These are phyloP conservation scores for Chauna torquata DNA, from an alignment of 2,113 vertebrate genomes.

Conservation along the genomic window DNA sequence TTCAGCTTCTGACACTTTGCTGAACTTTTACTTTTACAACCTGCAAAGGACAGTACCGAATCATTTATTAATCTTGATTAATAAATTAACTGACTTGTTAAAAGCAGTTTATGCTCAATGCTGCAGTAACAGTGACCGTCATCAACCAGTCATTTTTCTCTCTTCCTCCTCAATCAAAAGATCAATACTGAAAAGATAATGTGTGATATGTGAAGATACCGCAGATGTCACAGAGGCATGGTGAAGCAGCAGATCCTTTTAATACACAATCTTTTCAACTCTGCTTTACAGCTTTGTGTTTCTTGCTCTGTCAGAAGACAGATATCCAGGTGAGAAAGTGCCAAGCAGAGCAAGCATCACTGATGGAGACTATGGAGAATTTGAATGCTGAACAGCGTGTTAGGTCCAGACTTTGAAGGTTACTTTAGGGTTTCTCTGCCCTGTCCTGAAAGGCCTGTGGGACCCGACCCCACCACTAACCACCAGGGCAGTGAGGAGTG, in stretches of 20 bases:
- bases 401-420: neutral
- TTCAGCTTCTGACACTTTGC: neutral
- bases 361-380: neutral
- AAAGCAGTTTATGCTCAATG: neutral
- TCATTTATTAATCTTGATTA: neutral
- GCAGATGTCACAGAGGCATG: neutral
- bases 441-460: neutral
- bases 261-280: neutral
- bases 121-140: accelerated
- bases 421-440: neutral
- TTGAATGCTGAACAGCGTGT: no score
- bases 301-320: neutral
- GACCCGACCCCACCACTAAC: neutral
- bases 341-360: neutral
- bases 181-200: neutral
- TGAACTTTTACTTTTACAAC: neutral
- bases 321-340: neutral
- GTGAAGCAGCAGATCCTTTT: neutral
- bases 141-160: neutral
- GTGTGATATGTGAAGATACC: no score
- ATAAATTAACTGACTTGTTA: neutral
- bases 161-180: neutral
- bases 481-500: neutral
- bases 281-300: neutral
- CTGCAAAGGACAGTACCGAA: neutral